Evolutionary conservation across 2,113 vertebrate genomes (phyloP).

Genomic region (Anolis carolinensis): DNA sequence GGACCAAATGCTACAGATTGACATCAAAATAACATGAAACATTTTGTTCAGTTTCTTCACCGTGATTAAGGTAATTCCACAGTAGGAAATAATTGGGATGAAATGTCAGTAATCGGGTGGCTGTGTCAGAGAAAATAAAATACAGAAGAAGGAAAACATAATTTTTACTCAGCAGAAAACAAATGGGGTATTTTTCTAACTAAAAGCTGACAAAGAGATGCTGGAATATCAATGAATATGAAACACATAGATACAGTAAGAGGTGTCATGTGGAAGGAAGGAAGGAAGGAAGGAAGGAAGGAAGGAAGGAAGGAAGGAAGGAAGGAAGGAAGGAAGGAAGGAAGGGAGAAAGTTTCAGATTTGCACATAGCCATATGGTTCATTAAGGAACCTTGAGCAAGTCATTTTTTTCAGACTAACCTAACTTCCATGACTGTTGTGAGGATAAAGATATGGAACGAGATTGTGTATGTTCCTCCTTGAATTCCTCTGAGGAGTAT

Average conservation of each 20-base stretch:
- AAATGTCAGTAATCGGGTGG: conserved; percentile 45
- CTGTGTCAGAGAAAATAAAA: conserved; percentile 11
- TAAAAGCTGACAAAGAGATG: not conserved
- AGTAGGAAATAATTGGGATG: conserved; percentile 19
- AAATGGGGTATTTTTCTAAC: conserved; percentile 30
- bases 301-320: not conserved
- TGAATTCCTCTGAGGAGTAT: not conserved
- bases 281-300: not conserved
- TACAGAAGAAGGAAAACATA: conserved; percentile 8
- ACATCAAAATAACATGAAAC: not conserved
- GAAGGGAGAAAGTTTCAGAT: not conserved
- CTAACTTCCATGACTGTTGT: not conserved
- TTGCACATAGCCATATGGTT: not conserved
- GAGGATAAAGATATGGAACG: not conserved
- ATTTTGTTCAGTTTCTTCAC: conserved; percentile 9
- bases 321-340: not conserved
- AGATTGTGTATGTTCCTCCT: not conserved
- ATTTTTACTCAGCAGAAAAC: conserved; percentile 33
- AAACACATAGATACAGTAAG: conserved; percentile 29
- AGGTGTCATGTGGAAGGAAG: conserved; percentile 6
- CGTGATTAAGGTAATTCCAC: conserved; percentile 36
- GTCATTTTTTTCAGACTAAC: not conserved
- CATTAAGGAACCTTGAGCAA: not conserved
- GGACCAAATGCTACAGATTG: not conserved
- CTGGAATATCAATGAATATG: conserved; percentile 32